A percentile compares a stretch with the other conserved stretches of the same genome.
Conservation (phyloP, 1,140 invertebrate genomes). For the Drosophila tropicalis region DNA sequence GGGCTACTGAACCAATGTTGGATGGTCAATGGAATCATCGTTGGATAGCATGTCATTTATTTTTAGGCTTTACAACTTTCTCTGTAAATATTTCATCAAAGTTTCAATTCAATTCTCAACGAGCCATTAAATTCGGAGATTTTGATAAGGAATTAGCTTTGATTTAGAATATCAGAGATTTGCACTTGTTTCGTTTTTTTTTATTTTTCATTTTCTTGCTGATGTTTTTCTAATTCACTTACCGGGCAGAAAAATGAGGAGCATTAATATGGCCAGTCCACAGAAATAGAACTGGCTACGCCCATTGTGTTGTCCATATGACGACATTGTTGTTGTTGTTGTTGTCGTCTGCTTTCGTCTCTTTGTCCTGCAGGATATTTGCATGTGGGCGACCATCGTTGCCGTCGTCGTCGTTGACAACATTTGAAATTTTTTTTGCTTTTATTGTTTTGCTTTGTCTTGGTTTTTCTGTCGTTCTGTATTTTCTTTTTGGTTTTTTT, state of each 20-base stretch:
- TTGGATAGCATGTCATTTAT: slow-evolving; percentile 57
- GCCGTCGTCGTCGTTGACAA: slow-evolving; percentile 34
- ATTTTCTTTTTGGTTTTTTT: slow-evolving; percentile 19
- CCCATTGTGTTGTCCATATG: slow-evolving; percentile 40
- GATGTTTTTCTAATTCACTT: slow-evolving; percentile 50
- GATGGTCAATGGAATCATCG: slow-evolving; percentile 6
- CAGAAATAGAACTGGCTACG: slow-evolving; percentile 52
- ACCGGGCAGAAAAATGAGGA: slow-evolving; percentile 67
- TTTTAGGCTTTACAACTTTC: slow-evolving; percentile 60
- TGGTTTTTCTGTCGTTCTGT: slow-evolving; percentile 16
- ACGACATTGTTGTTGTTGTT: slow-evolving; percentile 30
- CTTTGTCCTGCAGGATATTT: slow-evolving; percentile 53
- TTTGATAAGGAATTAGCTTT: slow-evolving; percentile 54
- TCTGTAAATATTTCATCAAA: slow-evolving; percentile 69
- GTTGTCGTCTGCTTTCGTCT: slow-evolving; percentile 1
- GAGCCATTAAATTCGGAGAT: slow-evolving; percentile 32
- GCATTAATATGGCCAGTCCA: slow-evolving; percentile 49
- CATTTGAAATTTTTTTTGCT: slow-evolving; percentile 49
- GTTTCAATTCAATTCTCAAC: slow-evolving; percentile 34
- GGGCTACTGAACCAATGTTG: background rate
- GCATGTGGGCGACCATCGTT: slow-evolving; percentile 45
- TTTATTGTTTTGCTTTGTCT: slow-evolving; percentile 15
- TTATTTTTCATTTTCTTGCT: too few species aligned
- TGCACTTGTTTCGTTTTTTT: slow-evolving; percentile 2
- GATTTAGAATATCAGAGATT: slow-evolving; percentile 48